A percentile compares a stretch with the other conserved stretches of the same genome.
Evolutionary conservation across 2,797 vertebrate genomes (phyloP).

Genomic region (Melopsittacus undulatus): DNA sequence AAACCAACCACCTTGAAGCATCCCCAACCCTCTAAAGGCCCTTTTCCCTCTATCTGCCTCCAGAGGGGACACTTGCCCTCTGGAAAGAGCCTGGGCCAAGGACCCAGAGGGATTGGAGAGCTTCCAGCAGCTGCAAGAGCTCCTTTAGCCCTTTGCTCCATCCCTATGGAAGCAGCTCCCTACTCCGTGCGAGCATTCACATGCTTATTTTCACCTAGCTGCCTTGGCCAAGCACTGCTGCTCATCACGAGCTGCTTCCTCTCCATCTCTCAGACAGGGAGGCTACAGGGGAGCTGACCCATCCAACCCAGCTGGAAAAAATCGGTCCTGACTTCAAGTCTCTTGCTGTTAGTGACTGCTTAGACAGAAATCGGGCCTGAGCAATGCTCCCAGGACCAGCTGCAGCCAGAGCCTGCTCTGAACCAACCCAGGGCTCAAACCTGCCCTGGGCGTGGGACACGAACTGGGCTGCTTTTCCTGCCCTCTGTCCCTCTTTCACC

Average conservation of each 20-base stretch:
- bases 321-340: slow-evolving; percentile 64
- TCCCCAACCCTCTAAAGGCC: background rate
- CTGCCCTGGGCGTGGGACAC: background rate
- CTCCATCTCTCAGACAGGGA: background rate
- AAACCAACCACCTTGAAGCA: background rate
- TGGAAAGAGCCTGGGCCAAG: background rate
- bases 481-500: background rate
- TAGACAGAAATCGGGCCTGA: background rate
- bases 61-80: background rate
- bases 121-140: background rate
- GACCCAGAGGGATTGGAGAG: background rate
- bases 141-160: background rate
- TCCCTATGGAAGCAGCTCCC: background rate
- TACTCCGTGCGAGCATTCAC: background rate
- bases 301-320: slow-evolving; percentile 59
- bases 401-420: background rate
- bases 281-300: slow-evolving; percentile 17
- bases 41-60: background rate
- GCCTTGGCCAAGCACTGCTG: background rate
- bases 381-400: background rate
- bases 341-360: slow-evolving; percentile 30
- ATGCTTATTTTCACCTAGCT: background rate
- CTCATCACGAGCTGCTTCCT: slow-evolving; percentile 6
- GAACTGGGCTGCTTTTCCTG: background rate
- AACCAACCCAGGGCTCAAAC: background rate